These are phyloP conservation scores for Anguilla japonica DNA, from an alignment of 2,113 vertebrate species.

Conservation along the genomic window DNA sequence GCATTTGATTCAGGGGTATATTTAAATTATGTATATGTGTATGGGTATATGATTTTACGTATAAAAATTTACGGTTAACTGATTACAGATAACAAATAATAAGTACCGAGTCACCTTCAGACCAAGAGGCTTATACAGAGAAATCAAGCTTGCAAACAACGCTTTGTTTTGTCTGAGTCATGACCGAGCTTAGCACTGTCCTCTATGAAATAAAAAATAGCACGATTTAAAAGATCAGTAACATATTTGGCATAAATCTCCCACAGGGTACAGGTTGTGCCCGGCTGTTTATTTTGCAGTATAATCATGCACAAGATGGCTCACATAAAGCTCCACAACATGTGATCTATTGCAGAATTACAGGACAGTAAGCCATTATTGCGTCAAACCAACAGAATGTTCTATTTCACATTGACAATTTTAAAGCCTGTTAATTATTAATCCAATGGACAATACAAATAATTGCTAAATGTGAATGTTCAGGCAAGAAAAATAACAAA, in stretches of 20 bases:
- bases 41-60: too few relatives aligned
- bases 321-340: neutral
- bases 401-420: neutral
- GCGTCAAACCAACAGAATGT: neutral
- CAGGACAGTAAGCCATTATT: neutral
- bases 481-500: neutral
- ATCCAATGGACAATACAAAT: neutral
- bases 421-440: neutral
- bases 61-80: neutral
- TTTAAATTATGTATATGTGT: too few relatives aligned
- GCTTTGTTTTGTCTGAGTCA: neutral
- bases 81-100: neutral
- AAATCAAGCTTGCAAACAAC: neutral
- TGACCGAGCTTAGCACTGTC: neutral
- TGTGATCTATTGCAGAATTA: neutral
- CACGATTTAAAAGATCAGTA: slow-evolving; percentile 1
- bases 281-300: neutral
- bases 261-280: neutral
- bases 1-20: too few relatives aligned
- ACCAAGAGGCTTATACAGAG: neutral
- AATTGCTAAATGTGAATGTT: neutral
- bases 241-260: neutral
- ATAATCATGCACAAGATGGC: neutral
- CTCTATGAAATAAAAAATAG: neutral
- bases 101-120: neutral